Base-by-base conservation (phyloP, 2,888 invertebrate species). In the Malachius bipustulatus region DNA sequence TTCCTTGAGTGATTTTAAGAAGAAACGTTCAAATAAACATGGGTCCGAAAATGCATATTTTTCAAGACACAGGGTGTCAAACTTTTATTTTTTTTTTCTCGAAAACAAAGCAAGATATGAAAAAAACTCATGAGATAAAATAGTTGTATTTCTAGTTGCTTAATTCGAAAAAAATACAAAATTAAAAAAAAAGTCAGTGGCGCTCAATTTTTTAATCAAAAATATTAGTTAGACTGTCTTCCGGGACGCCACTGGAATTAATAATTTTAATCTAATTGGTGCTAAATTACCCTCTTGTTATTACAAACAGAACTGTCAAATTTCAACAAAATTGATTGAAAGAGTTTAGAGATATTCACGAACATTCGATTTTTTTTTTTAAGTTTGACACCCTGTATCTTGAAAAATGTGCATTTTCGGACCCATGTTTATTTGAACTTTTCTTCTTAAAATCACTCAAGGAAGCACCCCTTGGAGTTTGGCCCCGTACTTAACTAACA, bases 231-330 rank as follows among this genome's bases (percentile, higher is more conserved):
- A n/a, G n/a, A n/a, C 6, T 19, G 24, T n/a, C 24, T n/a, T n/a
- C 24, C 24, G 6, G 6, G n/a, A 19, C 24, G 24, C 24, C 24
- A 19, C 6, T 19, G 24, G 24, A 19, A 6, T 19, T 19, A 19
- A 19, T n/a, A 19, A 19, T 19, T n/a, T 19, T 6, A 8, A 19
- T 19, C 24, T 19, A 19, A 19, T 19, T 19, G n/a, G 24, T 6
- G 24, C 24, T n/a, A 19, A 19, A 19, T 19, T n/a, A 19, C 6
- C 24, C 24, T n/a, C 6, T 19, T n/a, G n/a, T 8, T 19, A 19
- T 8, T 19, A 19, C 24, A 19, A 19, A 19, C 24, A 19, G n/a
- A 19, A n/a, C 24, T 19, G 24, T n/a, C 24, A 19, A 19, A 19
- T 19, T 19, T 19, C 6, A 19, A 19, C 6, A 19, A 6, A 19